Evolutionary conservation across 2,113 vertebrate species (phyloP).

Genomic region (Bagarius yarrelli): DNA sequence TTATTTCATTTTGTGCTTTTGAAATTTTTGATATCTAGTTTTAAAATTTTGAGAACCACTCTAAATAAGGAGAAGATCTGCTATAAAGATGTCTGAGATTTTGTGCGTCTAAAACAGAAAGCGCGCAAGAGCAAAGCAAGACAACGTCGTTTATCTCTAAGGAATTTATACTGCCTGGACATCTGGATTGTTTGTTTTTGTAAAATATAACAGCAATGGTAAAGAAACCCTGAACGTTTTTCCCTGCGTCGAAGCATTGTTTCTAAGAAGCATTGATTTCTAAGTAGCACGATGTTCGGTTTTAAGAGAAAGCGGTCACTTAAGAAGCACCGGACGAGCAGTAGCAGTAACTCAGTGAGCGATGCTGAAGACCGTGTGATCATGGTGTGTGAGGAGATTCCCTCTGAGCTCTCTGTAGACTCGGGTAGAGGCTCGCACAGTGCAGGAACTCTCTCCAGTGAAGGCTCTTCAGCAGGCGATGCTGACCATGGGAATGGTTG

Average conservation of each 20-base stretch:
- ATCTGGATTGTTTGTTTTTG: neutral
- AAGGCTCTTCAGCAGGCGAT: conserved; percentile 46
- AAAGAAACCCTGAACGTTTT: neutral
- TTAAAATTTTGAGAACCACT: too few species aligned
- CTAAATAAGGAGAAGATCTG: neutral
- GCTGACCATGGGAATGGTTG: conserved; percentile 41
- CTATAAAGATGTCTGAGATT: neutral
- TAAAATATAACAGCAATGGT: neutral
- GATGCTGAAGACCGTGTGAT: conserved; percentile 63
- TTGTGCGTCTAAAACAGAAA: neutral
- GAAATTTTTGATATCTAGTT: neutral
- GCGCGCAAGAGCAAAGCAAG: conserved; percentile 9
- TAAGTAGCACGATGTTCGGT: conserved; percentile 56
- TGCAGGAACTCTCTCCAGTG: conserved; percentile 51
- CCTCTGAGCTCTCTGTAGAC: conserved; percentile 60
- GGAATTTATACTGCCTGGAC: neutral
- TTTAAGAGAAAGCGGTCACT: conserved; percentile 58
- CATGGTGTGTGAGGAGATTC: conserved; percentile 75
- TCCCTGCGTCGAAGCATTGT: neutral
- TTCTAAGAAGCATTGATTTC: neutral
- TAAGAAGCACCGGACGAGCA: conserved; percentile 49
- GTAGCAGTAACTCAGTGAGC: conserved; percentile 35
- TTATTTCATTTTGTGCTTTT: neutral
- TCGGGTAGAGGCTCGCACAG: conserved; percentile 58
- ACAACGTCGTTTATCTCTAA: conserved; percentile 23